Conservation (phyloP, 2,888 invertebrate genomes). For the Desoria tigrina region DNA sequence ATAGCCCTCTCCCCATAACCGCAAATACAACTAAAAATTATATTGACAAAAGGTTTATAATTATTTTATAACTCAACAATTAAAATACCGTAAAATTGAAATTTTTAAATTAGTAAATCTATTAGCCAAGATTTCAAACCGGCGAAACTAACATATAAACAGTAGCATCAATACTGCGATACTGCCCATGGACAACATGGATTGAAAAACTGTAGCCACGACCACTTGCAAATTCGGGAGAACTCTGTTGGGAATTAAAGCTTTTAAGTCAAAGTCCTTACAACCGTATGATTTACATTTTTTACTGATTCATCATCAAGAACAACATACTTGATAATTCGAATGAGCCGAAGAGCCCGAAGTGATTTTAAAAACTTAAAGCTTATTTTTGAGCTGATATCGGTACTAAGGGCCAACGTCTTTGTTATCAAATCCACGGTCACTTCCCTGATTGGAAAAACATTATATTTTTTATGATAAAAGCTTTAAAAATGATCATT, state of each 20-base stretch:
- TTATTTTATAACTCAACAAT: neutral
- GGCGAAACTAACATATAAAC: slow-evolving; percentile 52
- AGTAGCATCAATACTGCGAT: slow-evolving; percentile 55
- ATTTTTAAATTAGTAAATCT: neutral
- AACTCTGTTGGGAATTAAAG: too few species aligned
- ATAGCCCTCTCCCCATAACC: slow-evolving; percentile 55
- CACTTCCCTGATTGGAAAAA: slow-evolving; percentile 37
- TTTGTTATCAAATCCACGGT: slow-evolving; percentile 37
- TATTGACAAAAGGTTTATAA: neutral
- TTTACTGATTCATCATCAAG: too few species aligned
- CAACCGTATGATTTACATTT: too few species aligned
- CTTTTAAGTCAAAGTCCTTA: neutral
- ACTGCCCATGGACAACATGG: slow-evolving; percentile 55
- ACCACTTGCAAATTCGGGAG: slow-evolving; percentile 54
- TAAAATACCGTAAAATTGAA: neutral
- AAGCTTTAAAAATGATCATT: neutral
- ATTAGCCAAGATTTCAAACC: neutral
- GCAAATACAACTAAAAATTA: slow-evolving; percentile 54
- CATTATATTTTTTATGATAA: neutral
- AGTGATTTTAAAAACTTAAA: slow-evolving; percentile 46
- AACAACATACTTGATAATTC: slow-evolving; percentile 49
- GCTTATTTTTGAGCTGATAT: slow-evolving; percentile 32
- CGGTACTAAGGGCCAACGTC: slow-evolving; percentile 39
- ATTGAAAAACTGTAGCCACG: slow-evolving; percentile 54
- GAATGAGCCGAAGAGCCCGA: slow-evolving; percentile 44